A percentile compares a stretch with the other conserved stretches of the same genome.
Evolutionary conservation across 2,797 vertebrate genomes (phyloP).

Genomic region (Kryptolebias ocellatus): DNA sequence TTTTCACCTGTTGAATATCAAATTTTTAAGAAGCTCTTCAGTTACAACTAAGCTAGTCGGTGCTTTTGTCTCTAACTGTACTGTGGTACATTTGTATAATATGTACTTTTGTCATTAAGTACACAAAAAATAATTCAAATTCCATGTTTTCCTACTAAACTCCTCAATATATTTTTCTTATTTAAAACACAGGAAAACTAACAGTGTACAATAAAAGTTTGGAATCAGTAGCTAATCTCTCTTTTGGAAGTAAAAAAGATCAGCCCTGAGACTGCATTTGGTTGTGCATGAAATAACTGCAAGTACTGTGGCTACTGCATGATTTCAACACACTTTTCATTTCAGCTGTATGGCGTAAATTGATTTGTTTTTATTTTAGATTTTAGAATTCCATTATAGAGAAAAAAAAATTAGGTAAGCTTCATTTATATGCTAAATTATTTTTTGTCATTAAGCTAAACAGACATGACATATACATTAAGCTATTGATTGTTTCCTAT

Average conservation of each 20-base stretch:
- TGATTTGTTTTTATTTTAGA: neutral
- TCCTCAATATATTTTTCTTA: too few relatives aligned
- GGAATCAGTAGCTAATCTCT: too few relatives aligned
- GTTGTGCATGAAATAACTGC: neutral
- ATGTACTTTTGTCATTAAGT: slow-evolving; percentile 14
- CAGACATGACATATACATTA: too few relatives aligned
- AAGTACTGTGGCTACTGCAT: neutral
- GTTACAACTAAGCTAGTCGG: slow-evolving; percentile 13
- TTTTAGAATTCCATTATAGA: neutral
- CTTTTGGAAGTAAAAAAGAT: neutral
- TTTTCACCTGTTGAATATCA: neutral
- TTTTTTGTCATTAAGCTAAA: too few relatives aligned
- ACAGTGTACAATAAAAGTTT: too few relatives aligned
- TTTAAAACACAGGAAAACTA: too few relatives aligned
- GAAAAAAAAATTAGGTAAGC: neutral
- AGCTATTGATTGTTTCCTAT: too few relatives aligned
- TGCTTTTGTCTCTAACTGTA: slow-evolving; percentile 39
- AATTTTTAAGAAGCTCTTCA: slow-evolving; percentile 36
- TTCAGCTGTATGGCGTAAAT: neutral
- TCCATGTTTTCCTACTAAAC: too few relatives aligned
- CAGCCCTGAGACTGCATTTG: neutral
- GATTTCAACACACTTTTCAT: neutral
- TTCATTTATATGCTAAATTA: too few relatives aligned
- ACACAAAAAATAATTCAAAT: too few relatives aligned
- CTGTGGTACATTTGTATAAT: slow-evolving; percentile 37